These are phyloP conservation scores for Halcyon chelicuti DNA, from an alignment of 2,797 vertebrate species.

Conservation along the genomic window DNA sequence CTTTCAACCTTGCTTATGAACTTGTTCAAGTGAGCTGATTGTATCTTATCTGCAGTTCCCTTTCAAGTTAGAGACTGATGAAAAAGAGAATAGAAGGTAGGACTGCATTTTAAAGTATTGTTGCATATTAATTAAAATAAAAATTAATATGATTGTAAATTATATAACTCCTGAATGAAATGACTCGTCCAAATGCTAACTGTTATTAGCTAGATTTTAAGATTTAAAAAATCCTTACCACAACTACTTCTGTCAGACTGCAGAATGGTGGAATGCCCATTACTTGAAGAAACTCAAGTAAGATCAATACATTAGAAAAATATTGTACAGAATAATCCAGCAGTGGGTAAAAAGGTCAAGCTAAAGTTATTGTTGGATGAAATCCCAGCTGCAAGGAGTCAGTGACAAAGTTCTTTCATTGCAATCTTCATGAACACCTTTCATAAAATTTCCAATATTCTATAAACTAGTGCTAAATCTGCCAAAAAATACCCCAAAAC, in stretches of 20 bases:
- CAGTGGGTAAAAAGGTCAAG: background rate
- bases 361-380: background rate
- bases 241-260: background rate
- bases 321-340: background rate
- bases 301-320: background rate
- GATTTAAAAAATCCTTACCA: background rate
- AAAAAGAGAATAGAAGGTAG: background rate
- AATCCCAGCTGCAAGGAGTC: background rate
- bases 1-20: background rate
- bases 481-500: background rate
- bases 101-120: fast-evolving
- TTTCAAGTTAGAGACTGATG: background rate
- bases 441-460: background rate
- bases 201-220: background rate
- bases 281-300: background rate
- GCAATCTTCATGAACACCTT: background rate
- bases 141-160: background rate
- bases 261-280: background rate
- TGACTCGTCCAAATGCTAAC: background rate
- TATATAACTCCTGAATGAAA: background rate
- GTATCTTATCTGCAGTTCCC: background rate
- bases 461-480: background rate
- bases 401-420: background rate
- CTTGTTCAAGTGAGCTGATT: background rate
- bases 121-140: background rate